Evolutionary conservation across 2,113 vertebrate genomes (phyloP).

Genomic region (Lamprotornis superbus): DNA sequence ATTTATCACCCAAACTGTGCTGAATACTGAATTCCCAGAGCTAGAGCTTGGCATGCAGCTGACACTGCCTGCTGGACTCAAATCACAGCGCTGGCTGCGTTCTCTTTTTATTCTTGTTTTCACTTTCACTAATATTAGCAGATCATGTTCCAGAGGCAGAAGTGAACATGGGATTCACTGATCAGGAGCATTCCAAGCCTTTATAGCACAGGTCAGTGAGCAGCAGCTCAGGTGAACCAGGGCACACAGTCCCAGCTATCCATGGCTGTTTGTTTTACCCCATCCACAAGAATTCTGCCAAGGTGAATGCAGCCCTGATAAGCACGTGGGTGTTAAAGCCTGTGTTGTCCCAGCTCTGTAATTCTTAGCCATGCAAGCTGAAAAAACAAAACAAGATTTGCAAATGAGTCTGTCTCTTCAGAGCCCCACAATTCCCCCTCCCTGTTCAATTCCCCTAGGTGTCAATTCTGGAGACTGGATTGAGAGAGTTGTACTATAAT

Average conservation of each 20-base stretch:
- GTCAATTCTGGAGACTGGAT: not conserved
- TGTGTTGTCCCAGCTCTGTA: not conserved
- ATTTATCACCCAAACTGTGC: not conserved
- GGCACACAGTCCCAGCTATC: accelerated
- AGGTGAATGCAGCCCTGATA: not conserved
- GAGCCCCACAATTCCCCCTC: not conserved
- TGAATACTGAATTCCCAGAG: not conserved
- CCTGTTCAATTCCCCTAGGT: not conserved
- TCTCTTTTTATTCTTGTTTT: not conserved
- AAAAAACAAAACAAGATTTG: not conserved
- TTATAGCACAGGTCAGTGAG: not conserved
- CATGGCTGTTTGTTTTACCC: not conserved
- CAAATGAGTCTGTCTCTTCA: not conserved
- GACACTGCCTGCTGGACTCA: not conserved
- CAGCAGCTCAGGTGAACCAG: not conserved
- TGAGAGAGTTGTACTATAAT: conserved; percentile 15
- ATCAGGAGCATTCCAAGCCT: not conserved
- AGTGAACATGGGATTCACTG: accelerated
- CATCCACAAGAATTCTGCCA: not conserved
- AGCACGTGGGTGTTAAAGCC: not conserved
- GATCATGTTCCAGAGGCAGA: not conserved
- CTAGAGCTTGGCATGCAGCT: not conserved
- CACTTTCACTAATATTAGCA: not conserved
- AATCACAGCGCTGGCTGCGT: not conserved
- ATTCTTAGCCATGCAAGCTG: not conserved